Base-by-base conservation (phyloP, 2,888 invertebrate species). In the Hydrotaea diabolus region DNA sequence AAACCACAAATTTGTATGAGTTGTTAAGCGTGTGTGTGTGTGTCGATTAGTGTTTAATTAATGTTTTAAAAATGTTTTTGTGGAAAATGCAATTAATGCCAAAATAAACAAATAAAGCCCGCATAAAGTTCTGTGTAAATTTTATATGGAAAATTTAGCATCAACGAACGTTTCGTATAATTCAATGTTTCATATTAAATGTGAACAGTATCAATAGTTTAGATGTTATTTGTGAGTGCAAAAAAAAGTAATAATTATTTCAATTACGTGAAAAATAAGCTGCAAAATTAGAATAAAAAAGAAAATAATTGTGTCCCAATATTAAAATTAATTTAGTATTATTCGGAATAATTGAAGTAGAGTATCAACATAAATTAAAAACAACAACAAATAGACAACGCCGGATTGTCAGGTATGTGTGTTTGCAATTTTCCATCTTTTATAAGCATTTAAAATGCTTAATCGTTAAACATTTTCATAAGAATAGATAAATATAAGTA, bases 31-130 rank as follows among this genome's bases (percentile, higher is more conserved):
- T 57, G n/a, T 13, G 4, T 23, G 23, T 17, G 23, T 69, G 69
- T 66, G 66, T 66, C 17, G 69, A 69, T 69, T 69, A 69, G 69
- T 69, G 69, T 23, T 11, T 69, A 69, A 69, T 69, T 69, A 46
- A 46, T 69, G n/a, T n/a, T 21, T 69, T 23, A 46, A 69, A 66
- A 69, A 15, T 15, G 69, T 46, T 19, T 8, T 39, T 39, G 31
- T 46, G 69, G 69, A 46, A 69, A 23, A 15, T 46, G 11, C 43
- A 39, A 46, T 69, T 69, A 69, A 69, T 23, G n/a, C 39, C 43
- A 46, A 69, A 46, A 46, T 15, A 43, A 69, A 46, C 23, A 43
- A 23, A 46, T 23, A 43, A 43, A 43, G 43, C 66, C 66, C 66
- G 39, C 36, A 66, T 39, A 66, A 19, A 66, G 17, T 26, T 59